Conservation (phyloP, 1,140 invertebrate genomes). For the Diachasmimorpha longicaudata region DNA sequence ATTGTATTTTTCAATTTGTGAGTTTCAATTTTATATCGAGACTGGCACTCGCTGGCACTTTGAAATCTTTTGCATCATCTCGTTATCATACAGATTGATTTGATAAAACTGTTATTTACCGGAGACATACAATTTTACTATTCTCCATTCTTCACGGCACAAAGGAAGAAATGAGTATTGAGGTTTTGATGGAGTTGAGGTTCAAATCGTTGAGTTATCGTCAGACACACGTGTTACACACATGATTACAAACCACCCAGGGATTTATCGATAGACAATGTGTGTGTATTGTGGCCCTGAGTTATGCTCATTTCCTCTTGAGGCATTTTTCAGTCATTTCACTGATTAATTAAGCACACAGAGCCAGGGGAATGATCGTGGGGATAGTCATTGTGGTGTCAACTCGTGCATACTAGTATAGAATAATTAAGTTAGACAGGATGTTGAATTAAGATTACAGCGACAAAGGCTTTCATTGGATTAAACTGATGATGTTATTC, state of each 20-base stretch:
- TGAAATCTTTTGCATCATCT: neutral
- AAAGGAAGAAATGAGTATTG: neutral
- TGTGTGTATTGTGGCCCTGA: neutral
- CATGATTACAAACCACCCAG: neutral
- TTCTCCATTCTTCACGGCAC: no score
- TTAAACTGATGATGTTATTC: neutral
- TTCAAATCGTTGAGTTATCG: neutral
- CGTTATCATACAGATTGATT: conserved; percentile 22
- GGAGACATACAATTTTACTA: neutral
- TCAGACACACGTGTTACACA: neutral
- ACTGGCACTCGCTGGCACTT: conserved; percentile 18
- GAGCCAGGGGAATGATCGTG: neutral
- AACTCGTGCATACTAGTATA: neutral
- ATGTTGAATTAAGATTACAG: neutral
- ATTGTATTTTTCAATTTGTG: neutral
- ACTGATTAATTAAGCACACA: neutral
- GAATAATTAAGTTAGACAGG: neutral
- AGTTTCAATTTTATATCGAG: neutral
- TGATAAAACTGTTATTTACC: conserved; percentile 13
- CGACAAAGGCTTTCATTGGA: neutral
- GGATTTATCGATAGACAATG: neutral
- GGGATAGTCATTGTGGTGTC: neutral
- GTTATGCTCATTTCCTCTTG: neutral
- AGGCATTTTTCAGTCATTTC: neutral
- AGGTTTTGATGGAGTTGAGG: neutral